Percentiles rank a stretch among this genome's conserved stretches.
Evolutionary conservation across 1,140 invertebrate genomes (phyloP).

Genomic region (Pectinophora gossypiella): DNA sequence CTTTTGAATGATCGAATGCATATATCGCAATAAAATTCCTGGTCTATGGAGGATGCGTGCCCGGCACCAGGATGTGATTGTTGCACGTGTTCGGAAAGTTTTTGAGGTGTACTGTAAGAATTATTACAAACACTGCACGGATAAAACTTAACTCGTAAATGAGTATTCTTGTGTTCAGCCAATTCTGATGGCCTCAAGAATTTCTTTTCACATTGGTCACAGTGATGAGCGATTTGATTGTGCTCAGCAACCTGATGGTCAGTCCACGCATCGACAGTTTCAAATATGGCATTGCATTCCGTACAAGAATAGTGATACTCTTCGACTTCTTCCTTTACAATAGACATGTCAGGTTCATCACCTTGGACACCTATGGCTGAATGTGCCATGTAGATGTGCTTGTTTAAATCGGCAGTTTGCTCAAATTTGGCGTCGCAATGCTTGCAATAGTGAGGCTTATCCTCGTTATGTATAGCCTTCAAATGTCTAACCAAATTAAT

Average conservation of each 20-base stretch:
- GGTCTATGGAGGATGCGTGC: slow-evolving; percentile 25
- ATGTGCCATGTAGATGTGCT: slow-evolving; percentile 69
- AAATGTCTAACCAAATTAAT: slow-evolving; percentile 76
- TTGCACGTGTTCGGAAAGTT: slow-evolving; percentile 76
- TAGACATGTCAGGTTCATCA: slow-evolving; percentile 52
- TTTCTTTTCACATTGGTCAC: slow-evolving; percentile 78
- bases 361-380: slow-evolving; percentile 40
- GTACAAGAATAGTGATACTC: slow-evolving; percentile 76
- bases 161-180: slow-evolving; percentile 79
- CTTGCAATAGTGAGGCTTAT: slow-evolving; percentile 68
- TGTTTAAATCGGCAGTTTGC: slow-evolving; percentile 63
- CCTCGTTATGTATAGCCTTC: slow-evolving; percentile 66
- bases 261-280: slow-evolving; percentile 73
- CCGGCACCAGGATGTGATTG: slow-evolving; percentile 51
- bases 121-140: slow-evolving; percentile 77
- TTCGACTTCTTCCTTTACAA: slow-evolving; percentile 67
- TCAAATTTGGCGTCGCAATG: slow-evolving; percentile 70
- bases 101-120: slow-evolving; percentile 77
- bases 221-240: slow-evolving; percentile 74
- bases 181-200: slow-evolving; percentile 77
- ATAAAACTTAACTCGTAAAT: slow-evolving; percentile 81
- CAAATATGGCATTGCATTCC: slow-evolving; percentile 75
- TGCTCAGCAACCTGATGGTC: slow-evolving; percentile 74
- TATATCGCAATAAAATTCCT: slow-evolving; percentile 68
- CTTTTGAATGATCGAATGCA: slow-evolving; percentile 71